These are phyloP conservation scores for Antennarius striatus DNA, from an alignment of 2,113 vertebrate genomes.

Conservation along the genomic window DNA sequence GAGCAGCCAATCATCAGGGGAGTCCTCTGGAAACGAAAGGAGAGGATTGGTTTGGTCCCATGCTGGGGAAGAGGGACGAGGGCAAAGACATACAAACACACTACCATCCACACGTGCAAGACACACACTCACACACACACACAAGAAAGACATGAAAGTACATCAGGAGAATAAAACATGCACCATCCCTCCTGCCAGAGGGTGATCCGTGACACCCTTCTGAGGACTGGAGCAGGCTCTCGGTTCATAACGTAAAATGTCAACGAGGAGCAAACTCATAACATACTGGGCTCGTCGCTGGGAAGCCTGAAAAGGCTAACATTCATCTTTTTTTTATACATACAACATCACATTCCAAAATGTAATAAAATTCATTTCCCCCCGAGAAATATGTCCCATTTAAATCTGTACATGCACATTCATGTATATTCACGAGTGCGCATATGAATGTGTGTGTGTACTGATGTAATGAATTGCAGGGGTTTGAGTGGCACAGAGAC, in stretches of 20 bases:
- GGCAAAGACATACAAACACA: neutral
- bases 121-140: neutral
- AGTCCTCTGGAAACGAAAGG: conserved; percentile 22
- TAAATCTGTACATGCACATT: conserved; percentile 13
- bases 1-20: conserved; percentile 44
- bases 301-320: conserved; percentile 34
- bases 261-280: conserved; percentile 33
- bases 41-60: conserved; percentile 43
- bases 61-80: conserved; percentile 11
- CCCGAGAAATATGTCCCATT: too few species aligned
- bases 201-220: conserved; percentile 53
- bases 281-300: conserved; percentile 30
- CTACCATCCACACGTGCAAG: conserved; percentile 1
- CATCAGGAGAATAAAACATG: conserved; percentile 56
- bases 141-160: conserved; percentile 43
- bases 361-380: too few species aligned
- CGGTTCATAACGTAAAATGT: conserved; percentile 44
- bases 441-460: conserved; percentile 7
- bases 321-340: conserved; percentile 44
- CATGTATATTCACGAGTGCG: conserved; percentile 7
- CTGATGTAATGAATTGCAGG: conserved; percentile 71
- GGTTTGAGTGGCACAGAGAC: conserved; percentile 70
- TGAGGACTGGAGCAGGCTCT: conserved; percentile 44
- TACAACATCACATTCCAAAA: conserved; percentile 23
- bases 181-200: conserved; percentile 37